Base-by-base conservation (phyloP, 64 coral and sea anemone genomes). In the Stichodactyla helianthus region DNA sequence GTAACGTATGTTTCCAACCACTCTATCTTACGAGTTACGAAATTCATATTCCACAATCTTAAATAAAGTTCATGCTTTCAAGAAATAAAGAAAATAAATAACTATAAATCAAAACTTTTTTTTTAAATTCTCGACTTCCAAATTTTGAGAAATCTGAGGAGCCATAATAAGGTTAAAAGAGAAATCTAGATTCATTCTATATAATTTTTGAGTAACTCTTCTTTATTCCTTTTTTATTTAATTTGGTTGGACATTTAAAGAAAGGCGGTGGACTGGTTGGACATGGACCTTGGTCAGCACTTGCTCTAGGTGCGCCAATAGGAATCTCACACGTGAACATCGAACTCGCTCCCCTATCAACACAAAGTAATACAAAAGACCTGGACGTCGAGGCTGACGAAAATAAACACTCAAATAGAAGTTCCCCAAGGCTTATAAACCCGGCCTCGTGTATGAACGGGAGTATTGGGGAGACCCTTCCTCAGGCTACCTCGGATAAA, bases 221-320 rank as follows among this genome's bases (percentile, higher is more conserved):
- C 35, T 60, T 15, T 60, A 5, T 17, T 60, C 59, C 18, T 22
- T 22, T 27, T 74, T 74, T 31, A 11, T 27, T 25, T 7, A 52
- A 53, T 54, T 81, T 51, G 78, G 5, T 81, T 52, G 35, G 35
- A 52, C 53, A 7, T 1, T 54, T 81, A 6, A n/a, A 81, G 78
- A 81, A 81, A 81, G 78, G 78, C 53, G 78, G 78, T 60, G 83
- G 83, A 9, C 55, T 84, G 4, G 13, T 84, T 53, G 83, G 83
- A 31, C 54, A 84, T 0, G 83, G 54, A 3, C 83, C 83, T 11
- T 84, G 83, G 83, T 84, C 83, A 25, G 83, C 83, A 35, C 53
- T 84, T 54, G 83, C 59, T 57, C 55, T 84, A 18, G 59, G 83
- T 58, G 83, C 83, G 7, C 83, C 83, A 31, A 58, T 84, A 23